Evolutionary conservation across 1,140 invertebrate genomes (phyloP).

Genomic region (Leptinotarsa texana): DNA sequence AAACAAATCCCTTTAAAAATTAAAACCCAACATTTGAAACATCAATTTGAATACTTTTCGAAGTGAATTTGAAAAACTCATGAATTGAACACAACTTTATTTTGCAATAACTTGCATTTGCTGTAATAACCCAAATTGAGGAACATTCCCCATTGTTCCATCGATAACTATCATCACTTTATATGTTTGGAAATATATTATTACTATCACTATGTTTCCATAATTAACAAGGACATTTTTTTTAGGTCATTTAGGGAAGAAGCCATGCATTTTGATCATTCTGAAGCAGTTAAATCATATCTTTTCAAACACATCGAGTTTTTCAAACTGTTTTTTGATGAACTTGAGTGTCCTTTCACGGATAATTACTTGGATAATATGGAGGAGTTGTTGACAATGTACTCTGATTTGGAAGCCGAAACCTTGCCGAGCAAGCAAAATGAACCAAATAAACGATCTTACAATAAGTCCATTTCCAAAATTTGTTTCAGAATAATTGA

Average conservation of each 20-base stretch:
- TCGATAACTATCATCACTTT: too few relatives aligned
- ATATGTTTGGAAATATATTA: neutral
- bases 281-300: conserved; percentile 14
- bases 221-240: conserved; percentile 10
- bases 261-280: conserved; percentile 22
- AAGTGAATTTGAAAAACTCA: too few relatives aligned
- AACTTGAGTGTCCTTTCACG: conserved; percentile 26
- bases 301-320: conserved; percentile 24
- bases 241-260: conserved; percentile 29
- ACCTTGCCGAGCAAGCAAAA: conserved; percentile 25
- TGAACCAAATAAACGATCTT: conserved; percentile 18
- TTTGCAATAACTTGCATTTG: too few relatives aligned
- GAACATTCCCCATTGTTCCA: too few relatives aligned
- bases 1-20: too few relatives aligned
- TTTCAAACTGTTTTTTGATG: conserved; percentile 29
- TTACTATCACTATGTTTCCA: neutral
- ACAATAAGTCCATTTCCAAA: conserved; percentile 19
- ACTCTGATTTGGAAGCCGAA: conserved; percentile 29
- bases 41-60: too few relatives aligned
- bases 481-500: conserved; percentile 25
- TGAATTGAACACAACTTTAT: too few relatives aligned
- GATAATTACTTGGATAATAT: conserved; percentile 37
- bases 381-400: conserved; percentile 33
- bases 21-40: too few relatives aligned
- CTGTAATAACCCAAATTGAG: too few relatives aligned